Evolutionary conservation across 2,888 invertebrate genomes (phyloP), one percentile per base, ranked within the genome.

Genomic region (Lasioglossum malachurum): DNA sequence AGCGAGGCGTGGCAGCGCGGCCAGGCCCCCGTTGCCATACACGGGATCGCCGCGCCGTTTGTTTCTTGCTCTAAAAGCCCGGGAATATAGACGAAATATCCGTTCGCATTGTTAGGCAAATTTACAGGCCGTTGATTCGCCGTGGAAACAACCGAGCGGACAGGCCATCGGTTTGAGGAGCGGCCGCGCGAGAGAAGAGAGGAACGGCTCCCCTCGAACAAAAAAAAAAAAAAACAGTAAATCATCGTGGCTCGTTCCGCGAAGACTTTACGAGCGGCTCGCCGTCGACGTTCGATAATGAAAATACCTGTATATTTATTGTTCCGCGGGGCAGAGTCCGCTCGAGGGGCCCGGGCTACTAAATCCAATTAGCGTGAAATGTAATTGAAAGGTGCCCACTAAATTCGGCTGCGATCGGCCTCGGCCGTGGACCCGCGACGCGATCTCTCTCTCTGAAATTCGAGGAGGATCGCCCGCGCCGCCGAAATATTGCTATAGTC

Each of bases 221-320:
- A 73, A 69, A 31, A 16, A 82, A n/a, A n/a, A n/a, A n/a, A 75
- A 82, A 80, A 67, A 75, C 76, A 67, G 89, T 90, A 91, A 90
- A 90, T 91, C 90, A 91, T 89, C 87, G 78, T 71, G 82, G 60
- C 83, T 91, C 88, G 87, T 90, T 89, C 64, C 74, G 79, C 85
- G 90, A 88, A 81, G 86, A 87, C 76, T 91, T 91, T 89, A 91
- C 91, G 88, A 89, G 86, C 88, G 86, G 87, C 81, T 80, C 78
- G 84, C 87, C 85, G 90, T 90, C 89, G 87, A 84, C 82, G 83
- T 87, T 82, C 91, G 88, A 91, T 89, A 91, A 91, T 91, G 88
- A 91, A 91, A 90, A 91, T 91, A 90, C 89, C 86, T 83, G 89
- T 90, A 80, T 90, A 90, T 91, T 89, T 88, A 91, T 91, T 80